These are phyloP conservation scores for Agriopis leucophaearia DNA, from an alignment of 2,888 invertebrate genomes.

Conservation along the genomic window DNA sequence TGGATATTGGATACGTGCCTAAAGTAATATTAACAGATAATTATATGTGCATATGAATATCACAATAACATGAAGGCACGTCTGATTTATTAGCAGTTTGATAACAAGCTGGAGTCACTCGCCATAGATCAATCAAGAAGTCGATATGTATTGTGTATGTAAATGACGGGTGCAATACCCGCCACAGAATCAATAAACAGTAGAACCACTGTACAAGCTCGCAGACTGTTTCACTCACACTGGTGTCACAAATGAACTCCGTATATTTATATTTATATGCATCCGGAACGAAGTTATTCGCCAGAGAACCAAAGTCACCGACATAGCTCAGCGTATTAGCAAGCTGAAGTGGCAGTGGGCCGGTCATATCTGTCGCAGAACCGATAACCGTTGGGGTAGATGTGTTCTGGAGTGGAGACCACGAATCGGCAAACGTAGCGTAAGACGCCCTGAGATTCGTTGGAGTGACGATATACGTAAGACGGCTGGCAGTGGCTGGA, in stretches of 20 bases:
- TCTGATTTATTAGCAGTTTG: constrained; percentile 61
- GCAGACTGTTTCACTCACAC: constrained; percentile 14
- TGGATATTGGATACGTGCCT: constrained; percentile 32
- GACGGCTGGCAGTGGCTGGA: too few relatives aligned
- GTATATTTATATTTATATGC: neutral
- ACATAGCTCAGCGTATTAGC: too few relatives aligned
- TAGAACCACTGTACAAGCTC: neutral
- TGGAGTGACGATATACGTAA: too few relatives aligned
- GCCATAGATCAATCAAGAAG: constrained; percentile 63
- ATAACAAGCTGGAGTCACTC: constrained; percentile 61
- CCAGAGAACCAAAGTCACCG: too few relatives aligned
- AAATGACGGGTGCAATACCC: constrained; percentile 58
- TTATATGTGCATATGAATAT: constrained; percentile 34
- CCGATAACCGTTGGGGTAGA: too few relatives aligned
- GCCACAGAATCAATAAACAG: constrained; percentile 32
- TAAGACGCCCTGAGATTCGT: too few relatives aligned
- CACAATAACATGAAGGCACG: constrained; percentile 41
- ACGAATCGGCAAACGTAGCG: too few relatives aligned
- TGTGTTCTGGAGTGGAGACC: too few relatives aligned
- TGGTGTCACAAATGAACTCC: neutral
- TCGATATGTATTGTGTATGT: constrained; percentile 59
- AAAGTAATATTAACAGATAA: constrained; percentile 28
- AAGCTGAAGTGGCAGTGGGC: too few relatives aligned
- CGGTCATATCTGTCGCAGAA: too few relatives aligned
- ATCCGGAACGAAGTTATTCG: too few relatives aligned